A percentile compares a stretch with the other conserved stretches of the same genome.
Conservation (phyloP, 37 sponge, comb jelly and placozoan species). For the Diacarnus erythraeanus region DNA sequence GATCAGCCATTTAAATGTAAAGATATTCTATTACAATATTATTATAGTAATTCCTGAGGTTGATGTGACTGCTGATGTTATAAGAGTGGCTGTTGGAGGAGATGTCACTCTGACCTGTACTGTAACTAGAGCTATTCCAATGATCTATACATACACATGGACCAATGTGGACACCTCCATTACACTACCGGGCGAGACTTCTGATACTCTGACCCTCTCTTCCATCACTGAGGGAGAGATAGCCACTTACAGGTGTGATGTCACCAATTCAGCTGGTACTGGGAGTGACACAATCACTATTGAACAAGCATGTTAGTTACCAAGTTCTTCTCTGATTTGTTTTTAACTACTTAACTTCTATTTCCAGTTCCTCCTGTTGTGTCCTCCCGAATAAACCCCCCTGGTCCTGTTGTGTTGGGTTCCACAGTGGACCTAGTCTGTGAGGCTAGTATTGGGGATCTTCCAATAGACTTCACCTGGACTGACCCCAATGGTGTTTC, state of each 20-base stretch:
- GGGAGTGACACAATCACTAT: background rate
- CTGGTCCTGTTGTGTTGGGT: background rate
- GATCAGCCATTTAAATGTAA: too few relatives aligned
- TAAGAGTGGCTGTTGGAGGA: background rate
- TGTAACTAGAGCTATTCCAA: conserved; percentile 7
- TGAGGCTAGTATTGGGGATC: too few relatives aligned
- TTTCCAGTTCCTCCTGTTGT: background rate
- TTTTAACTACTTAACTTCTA: too few relatives aligned
- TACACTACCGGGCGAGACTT: background rate
- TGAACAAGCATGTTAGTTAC: background rate
- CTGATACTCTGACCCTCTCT: background rate
- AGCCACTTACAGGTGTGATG: too few relatives aligned
- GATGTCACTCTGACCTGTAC: conserved; percentile 11
- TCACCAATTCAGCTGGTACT: background rate
- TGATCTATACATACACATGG: conserved; percentile 4
- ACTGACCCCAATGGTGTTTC: too few relatives aligned
- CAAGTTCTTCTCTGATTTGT: background rate
- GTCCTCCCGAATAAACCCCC: background rate
- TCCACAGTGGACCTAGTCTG: background rate
- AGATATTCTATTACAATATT: too few relatives aligned
- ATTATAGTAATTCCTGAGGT: conserved; percentile 27
- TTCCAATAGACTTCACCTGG: too few relatives aligned
- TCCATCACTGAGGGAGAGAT: background rate
- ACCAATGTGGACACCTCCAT: background rate
- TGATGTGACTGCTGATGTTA: conserved; percentile 6